Evolutionary conservation across 2,888 invertebrate genomes (phyloP), one percentile per base, ranked within the genome.

Genomic region (Parapristionchus giblindavisi): DNA sequence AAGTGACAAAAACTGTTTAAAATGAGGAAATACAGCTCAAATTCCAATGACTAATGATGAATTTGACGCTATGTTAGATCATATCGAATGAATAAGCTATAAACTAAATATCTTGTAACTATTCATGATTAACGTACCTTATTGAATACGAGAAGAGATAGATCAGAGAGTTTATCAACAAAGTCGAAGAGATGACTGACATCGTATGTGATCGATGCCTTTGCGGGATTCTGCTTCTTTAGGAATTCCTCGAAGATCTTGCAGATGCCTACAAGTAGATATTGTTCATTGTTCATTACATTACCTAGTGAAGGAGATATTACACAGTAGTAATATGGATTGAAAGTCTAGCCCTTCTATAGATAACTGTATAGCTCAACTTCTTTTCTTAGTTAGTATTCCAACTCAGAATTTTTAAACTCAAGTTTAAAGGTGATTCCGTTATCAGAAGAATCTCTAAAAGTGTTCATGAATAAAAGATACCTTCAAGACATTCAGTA

Each of bases 181-280:
- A 99, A 99, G 89, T 98, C 96, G 89, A 99, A 99, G 76, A 99
- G 91, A 88, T 99, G 96, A 75, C 81, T 76, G 75, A 99, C 97
- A 89, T 99, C 98, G 88, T 99, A 99, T 0, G 98, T 98, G 78
- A 99, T 99, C 1, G 95, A 95, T 0, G 96, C 95, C 24, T 94
- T 94, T 88, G 95, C 93, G 0, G 99, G 98, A 88, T 98, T 96
- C 86, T 94, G 92, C 77, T 94, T 91, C 89, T 99, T 99, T 82
- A 99, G 90, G 89, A 99, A 98, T 87, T 99, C 98, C 88, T 99
- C 99, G 88, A 96, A 99, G 80, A 99, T 98, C 90, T 97, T 97
- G 89, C 99, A 99, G 17, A 99, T 96, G 48, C 92, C 92, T 92
- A 56, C 14, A 85, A 85, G 66, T 72, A 77, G 71, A 36, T 75